Percentiles rank a stretch among this genome's conserved stretches.
phyloP scores from a whole-genome alignment of 2,113 vertebrate genomes.

The Lagopus leucura region DNA sequence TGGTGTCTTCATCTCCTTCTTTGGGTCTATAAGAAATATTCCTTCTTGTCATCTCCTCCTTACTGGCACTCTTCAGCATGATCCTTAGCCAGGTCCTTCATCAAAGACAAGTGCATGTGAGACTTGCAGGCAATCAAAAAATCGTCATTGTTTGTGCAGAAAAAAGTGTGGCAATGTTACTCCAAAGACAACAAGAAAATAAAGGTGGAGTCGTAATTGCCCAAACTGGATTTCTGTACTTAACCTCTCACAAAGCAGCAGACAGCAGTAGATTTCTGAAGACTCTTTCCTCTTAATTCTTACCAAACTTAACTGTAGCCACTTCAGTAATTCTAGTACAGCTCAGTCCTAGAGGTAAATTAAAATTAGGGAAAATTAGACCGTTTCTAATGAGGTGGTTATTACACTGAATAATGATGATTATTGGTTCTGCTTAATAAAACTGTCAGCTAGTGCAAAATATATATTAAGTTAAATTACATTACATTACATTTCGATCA shows the following conservation, averaged over 20 bases:
- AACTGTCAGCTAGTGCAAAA: slow-evolving; percentile 77
- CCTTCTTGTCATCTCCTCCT: not conserved
- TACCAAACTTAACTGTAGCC: slow-evolving; percentile 67
- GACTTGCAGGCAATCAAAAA: slow-evolving; percentile 6
- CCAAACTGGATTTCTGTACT: slow-evolving; percentile 38
- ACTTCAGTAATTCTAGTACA: slow-evolving; percentile 66
- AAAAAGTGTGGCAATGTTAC: not conserved
- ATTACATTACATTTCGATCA: slow-evolving; percentile 68
- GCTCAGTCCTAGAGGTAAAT: slow-evolving; percentile 75
- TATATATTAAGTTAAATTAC: slow-evolving; percentile 76
- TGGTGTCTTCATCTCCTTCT: slow-evolving; percentile 27
- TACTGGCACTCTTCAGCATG: not conserved
- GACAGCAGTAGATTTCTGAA: slow-evolving; percentile 37
- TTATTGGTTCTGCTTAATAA: slow-evolving; percentile 81
- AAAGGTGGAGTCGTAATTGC: slow-evolving; percentile 31
- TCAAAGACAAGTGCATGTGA: not conserved
- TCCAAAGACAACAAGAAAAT: slow-evolving; percentile 19
- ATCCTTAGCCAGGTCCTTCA: not conserved
- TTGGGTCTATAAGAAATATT: slow-evolving; percentile 12
- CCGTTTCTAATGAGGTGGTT: slow-evolving; percentile 77
- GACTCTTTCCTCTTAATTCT: slow-evolving; percentile 65
- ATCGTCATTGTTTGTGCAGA: slow-evolving; percentile 27
- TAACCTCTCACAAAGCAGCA: slow-evolving; percentile 41
- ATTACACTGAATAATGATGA: slow-evolving; percentile 74
- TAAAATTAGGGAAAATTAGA: slow-evolving; percentile 79